Conservation (phyloP, 2,113 vertebrate genomes). For the Cavia porcellus region DNA sequence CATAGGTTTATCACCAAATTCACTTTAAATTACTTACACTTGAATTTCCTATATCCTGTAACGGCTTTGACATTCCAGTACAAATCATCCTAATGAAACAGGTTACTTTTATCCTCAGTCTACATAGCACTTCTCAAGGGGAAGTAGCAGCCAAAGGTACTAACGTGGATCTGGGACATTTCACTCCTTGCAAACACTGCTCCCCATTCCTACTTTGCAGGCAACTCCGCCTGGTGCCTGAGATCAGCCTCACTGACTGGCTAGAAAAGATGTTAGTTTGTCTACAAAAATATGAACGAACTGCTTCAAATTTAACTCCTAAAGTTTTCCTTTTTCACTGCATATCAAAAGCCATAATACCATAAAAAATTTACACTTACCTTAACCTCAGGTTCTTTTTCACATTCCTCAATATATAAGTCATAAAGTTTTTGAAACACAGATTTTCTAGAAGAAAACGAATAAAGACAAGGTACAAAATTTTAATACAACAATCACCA, state of each 20-base stretch:
- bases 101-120: background rate
- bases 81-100: background rate
- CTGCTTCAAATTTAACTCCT: background rate
- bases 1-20: conserved; percentile 14
- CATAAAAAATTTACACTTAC: conserved; percentile 86
- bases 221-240: background rate
- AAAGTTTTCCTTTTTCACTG: background rate
- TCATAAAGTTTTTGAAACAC: conserved; percentile 99
- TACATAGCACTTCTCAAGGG: background rate
- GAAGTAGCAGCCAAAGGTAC: background rate
- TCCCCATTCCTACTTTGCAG: background rate
- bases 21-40: background rate
- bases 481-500: conserved; percentile 17
- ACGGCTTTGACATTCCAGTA: conserved; percentile 3
- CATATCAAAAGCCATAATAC: background rate
- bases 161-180: background rate
- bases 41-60: background rate
- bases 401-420: conserved; percentile 98
- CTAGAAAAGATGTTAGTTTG: background rate
- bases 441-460: conserved; percentile 92
- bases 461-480: conserved; percentile 62
- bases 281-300: conserved; percentile 21
- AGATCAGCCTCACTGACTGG: background rate
- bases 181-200: background rate
- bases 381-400: conserved; percentile 99